phyloP scores from a whole-genome alignment of 1,140 invertebrate species.

The Hestina assimilis region DNA sequence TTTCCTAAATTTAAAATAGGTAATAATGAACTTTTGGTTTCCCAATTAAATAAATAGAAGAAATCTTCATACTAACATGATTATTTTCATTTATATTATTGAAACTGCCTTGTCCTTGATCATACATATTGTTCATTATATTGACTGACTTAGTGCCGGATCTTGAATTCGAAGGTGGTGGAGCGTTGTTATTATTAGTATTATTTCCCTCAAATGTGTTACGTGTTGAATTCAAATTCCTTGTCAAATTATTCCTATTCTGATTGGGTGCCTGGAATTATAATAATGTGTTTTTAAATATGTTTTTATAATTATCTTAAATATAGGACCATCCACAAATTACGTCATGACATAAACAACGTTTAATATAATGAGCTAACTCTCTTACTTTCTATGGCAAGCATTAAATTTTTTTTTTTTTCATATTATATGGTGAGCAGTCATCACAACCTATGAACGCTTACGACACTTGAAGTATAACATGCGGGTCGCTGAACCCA shows the following conservation, averaged over 20 bases:
- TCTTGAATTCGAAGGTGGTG: slow-evolving; percentile 48
- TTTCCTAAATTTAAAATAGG: too few relatives aligned
- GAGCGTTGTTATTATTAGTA: slow-evolving; percentile 58
- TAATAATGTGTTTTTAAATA: not conserved
- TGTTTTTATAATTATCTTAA: not conserved
- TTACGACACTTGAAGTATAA: too few relatives aligned
- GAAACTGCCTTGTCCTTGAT: slow-evolving; percentile 60
- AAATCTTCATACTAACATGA: slow-evolving; percentile 46
- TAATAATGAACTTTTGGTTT: not conserved
- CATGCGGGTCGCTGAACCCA: too few relatives aligned
- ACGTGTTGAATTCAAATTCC: slow-evolving; percentile 62
- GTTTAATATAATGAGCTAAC: too few relatives aligned
- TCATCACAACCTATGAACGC: too few relatives aligned
- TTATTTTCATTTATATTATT: slow-evolving; percentile 69
- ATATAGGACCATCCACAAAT: too few relatives aligned
- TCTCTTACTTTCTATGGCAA: too few relatives aligned
- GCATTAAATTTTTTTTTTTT: too few relatives aligned
- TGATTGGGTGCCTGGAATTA: slow-evolving; percentile 58
- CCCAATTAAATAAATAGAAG: not conserved
- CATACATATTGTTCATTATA: slow-evolving; percentile 73
- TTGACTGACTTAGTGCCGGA: slow-evolving; percentile 64
- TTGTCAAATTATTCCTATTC: slow-evolving; percentile 67
- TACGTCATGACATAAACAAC: too few relatives aligned
- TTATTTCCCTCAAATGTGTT: slow-evolving; percentile 63
- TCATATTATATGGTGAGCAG: too few relatives aligned